Evolutionary conservation across 1,140 invertebrate genomes (phyloP).

Genomic region (Cataglyphis hispanica): DNA sequence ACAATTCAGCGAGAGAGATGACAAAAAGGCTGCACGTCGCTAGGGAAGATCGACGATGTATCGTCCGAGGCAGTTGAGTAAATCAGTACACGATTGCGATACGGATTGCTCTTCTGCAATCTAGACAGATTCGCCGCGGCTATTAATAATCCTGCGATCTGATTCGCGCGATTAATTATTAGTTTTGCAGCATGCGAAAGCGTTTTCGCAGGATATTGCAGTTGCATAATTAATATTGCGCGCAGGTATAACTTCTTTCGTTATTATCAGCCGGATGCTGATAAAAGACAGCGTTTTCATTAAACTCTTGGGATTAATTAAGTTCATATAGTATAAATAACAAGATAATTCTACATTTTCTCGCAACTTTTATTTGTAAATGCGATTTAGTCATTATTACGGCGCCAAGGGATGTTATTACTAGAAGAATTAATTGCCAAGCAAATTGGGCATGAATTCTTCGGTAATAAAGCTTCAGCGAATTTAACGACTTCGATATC

Average conservation of each 20-base stretch:
- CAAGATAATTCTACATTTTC: neutral
- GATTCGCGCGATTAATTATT: conserved; percentile 47
- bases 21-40: conserved; percentile 22
- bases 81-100: conserved; percentile 45
- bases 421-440: conserved; percentile 40
- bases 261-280: neutral
- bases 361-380: neutral
- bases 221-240: neutral
- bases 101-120: conserved; percentile 46
- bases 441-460: conserved; percentile 47
- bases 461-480: conserved; percentile 31
- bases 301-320: neutral
- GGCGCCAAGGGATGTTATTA: conserved; percentile 8
- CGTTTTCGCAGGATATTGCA: neutral
- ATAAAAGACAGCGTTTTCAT: neutral
- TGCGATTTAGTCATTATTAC: conserved; percentile 15
- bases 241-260: conserved; percentile 8
- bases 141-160: conserved; percentile 55
- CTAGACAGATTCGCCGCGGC: conserved; percentile 9
- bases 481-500: conserved; percentile 32
- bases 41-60: conserved; percentile 47
- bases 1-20: conserved; percentile 35
- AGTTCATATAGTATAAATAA: neutral
- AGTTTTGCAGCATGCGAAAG: neutral
- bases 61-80: conserved; percentile 47